A percentile compares a stretch with the other conserved stretches of the same genome.
These are phyloP conservation scores for Columba janthina DNA, from an alignment of 2,113 vertebrate species.

Conservation along the genomic window DNA sequence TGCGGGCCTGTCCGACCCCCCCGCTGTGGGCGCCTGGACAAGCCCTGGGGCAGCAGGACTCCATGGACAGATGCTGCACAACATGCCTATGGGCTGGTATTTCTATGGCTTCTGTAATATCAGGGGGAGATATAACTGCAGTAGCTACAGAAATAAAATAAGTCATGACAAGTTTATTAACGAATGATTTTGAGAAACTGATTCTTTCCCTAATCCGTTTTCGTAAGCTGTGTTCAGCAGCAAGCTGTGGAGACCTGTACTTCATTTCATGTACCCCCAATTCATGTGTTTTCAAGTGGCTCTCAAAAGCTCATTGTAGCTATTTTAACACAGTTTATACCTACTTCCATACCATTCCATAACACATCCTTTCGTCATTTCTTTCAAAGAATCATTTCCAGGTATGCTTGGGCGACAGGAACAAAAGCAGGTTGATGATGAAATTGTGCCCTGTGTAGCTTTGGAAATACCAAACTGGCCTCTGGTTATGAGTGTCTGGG, in stretches of 20 bases:
- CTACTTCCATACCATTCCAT: neutral
- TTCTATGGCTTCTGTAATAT: neutral
- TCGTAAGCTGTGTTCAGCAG: neutral
- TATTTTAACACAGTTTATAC: neutral
- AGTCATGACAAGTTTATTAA: neutral
- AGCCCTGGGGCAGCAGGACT: no score
- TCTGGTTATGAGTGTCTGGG: accelerated
- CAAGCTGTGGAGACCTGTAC: neutral
- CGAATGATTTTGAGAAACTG: neutral
- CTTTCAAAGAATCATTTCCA: neutral
- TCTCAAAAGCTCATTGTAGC: neutral
- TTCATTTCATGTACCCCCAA: neutral
- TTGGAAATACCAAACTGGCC: neutral
- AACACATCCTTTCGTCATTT: neutral
- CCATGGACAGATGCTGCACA: accelerated
- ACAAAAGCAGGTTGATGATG: neutral
- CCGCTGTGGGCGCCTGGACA: accelerated
- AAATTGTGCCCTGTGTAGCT: neutral
- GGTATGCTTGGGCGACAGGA: neutral
- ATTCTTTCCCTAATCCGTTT: neutral
- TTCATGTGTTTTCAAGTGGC: neutral
- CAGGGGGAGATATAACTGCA: neutral
- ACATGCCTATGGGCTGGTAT: accelerated
- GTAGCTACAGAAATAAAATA: neutral
- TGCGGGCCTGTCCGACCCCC: no score